Percentiles rank a stretch among this genome's conserved stretches.
Evolutionary conservation across 2,797 vertebrate genomes (phyloP).

Genomic region (Scolopax bukidnonensis): DNA sequence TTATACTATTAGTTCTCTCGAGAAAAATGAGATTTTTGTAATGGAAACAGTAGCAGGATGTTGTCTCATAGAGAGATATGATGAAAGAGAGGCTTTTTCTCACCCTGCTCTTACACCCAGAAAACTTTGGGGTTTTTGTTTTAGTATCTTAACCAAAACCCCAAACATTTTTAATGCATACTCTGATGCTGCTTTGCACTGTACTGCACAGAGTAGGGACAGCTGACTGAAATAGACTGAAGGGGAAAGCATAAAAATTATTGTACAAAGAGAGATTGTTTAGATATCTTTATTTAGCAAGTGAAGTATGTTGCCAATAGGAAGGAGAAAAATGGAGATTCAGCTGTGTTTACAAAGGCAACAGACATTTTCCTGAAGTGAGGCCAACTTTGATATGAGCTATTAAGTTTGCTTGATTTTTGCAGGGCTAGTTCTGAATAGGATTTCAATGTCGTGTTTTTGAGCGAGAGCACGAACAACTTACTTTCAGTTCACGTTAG

Average conservation of each 20-base stretch:
- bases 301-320: constrained; percentile 23
- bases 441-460: background rate
- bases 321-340: constrained; percentile 54
- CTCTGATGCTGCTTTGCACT: background rate
- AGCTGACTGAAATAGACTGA: background rate
- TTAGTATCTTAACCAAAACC: background rate
- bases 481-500: background rate
- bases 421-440: background rate
- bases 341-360: constrained; percentile 67
- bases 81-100: background rate
- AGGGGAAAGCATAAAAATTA: constrained; percentile 27
- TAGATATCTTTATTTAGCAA: constrained; percentile 61
- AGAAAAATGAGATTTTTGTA: background rate
- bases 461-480: background rate
- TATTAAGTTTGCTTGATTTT: constrained; percentile 42
- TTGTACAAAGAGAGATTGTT: constrained; percentile 52
- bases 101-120: background rate
- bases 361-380: constrained; percentile 58
- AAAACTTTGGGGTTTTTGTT: background rate
- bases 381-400: constrained; percentile 43
- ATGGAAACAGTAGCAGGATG: background rate
- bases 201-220: background rate
- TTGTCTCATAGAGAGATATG: background rate
- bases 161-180: background rate
- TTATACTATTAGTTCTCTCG: background rate